phyloP scores from a whole-genome alignment of 2,888 invertebrate genomes.

The Hypomecis punctinalis region DNA sequence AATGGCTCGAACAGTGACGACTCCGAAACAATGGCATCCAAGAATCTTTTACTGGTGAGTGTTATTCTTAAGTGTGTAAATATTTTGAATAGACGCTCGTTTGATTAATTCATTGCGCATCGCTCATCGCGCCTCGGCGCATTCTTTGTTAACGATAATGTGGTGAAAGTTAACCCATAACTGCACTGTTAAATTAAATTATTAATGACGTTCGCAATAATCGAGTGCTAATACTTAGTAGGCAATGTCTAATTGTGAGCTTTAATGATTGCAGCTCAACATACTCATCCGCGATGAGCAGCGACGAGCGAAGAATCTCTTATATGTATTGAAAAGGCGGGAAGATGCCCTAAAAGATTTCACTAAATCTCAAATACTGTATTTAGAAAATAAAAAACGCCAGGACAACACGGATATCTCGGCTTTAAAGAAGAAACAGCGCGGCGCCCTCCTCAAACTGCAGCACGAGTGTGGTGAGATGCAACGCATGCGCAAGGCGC shows the following conservation, averaged over 20 bases:
- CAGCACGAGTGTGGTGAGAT: constrained; percentile 89
- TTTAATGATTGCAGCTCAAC: constrained; percentile 71
- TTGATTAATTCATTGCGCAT: constrained; percentile 45
- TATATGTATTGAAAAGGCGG: constrained; percentile 78
- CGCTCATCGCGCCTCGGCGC: constrained; percentile 24
- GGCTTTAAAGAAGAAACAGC: constrained; percentile 87
- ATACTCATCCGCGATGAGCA: constrained; percentile 82
- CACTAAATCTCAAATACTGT: constrained; percentile 79
- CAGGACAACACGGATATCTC: constrained; percentile 77
- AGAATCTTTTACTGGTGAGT: constrained; percentile 83
- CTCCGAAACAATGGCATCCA: constrained; percentile 78
- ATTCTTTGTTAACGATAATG: constrained; percentile 34
- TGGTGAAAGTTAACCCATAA: constrained; percentile 33
- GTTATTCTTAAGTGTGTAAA: constrained; percentile 73
- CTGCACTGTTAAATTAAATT: constrained; percentile 8
- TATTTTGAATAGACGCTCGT: constrained; percentile 52
- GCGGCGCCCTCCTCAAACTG: constrained; percentile 86
- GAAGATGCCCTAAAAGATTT: constrained; percentile 81
- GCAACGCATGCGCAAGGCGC: constrained; percentile 82
- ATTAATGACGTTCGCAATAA: constrained; percentile 13
- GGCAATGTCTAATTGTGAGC: not conserved
- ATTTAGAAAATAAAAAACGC: constrained; percentile 79
- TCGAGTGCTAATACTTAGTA: constrained; percentile 1
- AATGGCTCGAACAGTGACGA: constrained; percentile 67
- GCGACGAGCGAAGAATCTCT: constrained; percentile 76